Evolutionary conservation across 1,140 invertebrate species (phyloP).

Genomic region (Apis dorsata): DNA sequence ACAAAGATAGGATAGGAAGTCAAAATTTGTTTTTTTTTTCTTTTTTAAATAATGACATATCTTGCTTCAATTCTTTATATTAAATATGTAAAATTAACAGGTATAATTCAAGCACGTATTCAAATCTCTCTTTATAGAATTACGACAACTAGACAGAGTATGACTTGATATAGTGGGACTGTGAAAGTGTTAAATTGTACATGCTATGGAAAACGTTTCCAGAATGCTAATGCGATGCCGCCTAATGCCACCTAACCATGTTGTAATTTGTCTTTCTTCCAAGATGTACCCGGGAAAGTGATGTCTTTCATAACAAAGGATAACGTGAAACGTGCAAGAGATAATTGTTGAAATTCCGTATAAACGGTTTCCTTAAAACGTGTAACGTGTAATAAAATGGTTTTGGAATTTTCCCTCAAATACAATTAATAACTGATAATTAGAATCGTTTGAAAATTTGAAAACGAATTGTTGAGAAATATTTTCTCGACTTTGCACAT

Average conservation of each 20-base stretch:
- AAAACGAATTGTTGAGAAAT: no score
- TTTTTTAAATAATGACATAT: background rate
- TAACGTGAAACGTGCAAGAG: background rate
- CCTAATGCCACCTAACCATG: background rate
- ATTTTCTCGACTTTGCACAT: no score
- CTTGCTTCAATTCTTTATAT: background rate
- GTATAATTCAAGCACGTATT: slow-evolving; percentile 12
- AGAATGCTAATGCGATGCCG: slow-evolving; percentile 6
- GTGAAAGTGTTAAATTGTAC: slow-evolving; percentile 28
- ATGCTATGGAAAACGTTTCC: slow-evolving; percentile 5
- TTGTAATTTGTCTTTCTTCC: slow-evolving; percentile 28
- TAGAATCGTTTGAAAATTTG: background rate
- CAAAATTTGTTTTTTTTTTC: no score
- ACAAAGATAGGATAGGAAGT: no score
- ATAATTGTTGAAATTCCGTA: background rate
- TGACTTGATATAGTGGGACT: slow-evolving; percentile 1
- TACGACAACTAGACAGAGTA: slow-evolving; percentile 1
- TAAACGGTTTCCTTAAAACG: background rate
- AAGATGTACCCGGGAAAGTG: background rate
- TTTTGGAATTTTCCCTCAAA: background rate
- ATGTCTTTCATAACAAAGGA: slow-evolving; percentile 7
- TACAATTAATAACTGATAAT: background rate
- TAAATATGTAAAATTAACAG: background rate
- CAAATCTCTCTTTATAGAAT: slow-evolving; percentile 23
- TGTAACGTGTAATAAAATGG: background rate